Base-by-base conservation (phyloP, 2,113 vertebrate species). In the Alces alces region DNA sequence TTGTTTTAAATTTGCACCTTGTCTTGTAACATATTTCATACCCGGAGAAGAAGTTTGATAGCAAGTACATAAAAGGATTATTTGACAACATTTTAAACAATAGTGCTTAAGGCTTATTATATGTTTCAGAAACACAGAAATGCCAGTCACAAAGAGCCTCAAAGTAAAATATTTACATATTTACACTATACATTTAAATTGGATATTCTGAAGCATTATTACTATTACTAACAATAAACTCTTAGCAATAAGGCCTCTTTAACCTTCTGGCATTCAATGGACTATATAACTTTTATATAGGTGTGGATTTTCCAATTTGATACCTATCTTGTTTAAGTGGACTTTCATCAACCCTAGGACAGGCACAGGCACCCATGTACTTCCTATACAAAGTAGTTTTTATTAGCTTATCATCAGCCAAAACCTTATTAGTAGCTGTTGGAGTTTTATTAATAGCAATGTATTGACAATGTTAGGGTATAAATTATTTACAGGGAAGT, bases 111-210 rank as follows among this genome's bases (percentile, higher is more conserved):
- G 82, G 60, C 25, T 93, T 97, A 60, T 82, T 94, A 39, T 15
- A 83, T 95, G 39, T 94, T 97, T 95, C 88, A 93, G 86, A 89
- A 93, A 70, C 21, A 94, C 23, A 93, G 52, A 91, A 36, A 19
- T 78, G 30, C 14, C 55, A 79, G n/a, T 83, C 50, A 91, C 55
- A 85, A 88, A 94, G 78, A 89, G 39, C 55, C 33, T 61, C 54
- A 88, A 93, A 91, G 58, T 86, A 76, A 97, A 83, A 94, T 88
- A 96, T 95, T 89, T 97, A 93, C 94, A 93, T 96, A 96, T 89
- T 87, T 89, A 97, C 21, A 94, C 60, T 97, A 54, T 88, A 91
- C 52, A 93, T 73, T 70, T 91, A 96, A 86, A 64, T 60, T 21
- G 45, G 57, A 36, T 88, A 93, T 43, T 87, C 92, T 95, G 55